These are phyloP conservation scores for Lacanobia oleracea DNA, from an alignment of 2,888 invertebrate genomes.

Conservation along the genomic window DNA sequence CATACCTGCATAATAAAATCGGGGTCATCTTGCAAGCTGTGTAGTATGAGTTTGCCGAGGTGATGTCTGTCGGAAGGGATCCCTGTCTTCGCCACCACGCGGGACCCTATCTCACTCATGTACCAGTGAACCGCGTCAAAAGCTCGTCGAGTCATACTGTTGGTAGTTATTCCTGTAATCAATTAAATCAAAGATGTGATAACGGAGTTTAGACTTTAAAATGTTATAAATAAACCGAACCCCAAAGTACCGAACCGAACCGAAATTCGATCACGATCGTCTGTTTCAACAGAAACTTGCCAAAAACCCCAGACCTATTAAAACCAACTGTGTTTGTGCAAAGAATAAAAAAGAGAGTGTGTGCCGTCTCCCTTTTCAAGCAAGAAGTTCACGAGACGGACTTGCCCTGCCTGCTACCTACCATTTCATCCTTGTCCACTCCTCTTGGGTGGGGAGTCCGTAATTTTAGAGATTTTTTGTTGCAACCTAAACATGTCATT, in stretches of 20 bases:
- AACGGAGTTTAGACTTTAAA: not conserved
- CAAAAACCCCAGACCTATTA: not conserved
- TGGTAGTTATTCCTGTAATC: constrained; percentile 23
- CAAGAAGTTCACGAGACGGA: too few relatives aligned
- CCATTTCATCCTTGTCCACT: too few relatives aligned
- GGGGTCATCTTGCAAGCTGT: constrained; percentile 76
- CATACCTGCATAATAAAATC: constrained; percentile 79
- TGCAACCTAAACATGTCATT: too few relatives aligned
- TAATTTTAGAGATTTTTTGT: too few relatives aligned
- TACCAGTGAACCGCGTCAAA: constrained; percentile 73
- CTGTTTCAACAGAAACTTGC: not conserved
- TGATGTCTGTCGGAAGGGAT: constrained; percentile 76
- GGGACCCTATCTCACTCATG: constrained; percentile 72
- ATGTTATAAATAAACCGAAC: constrained; percentile 3
- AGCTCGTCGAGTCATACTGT: constrained; percentile 25
- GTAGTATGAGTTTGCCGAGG: constrained; percentile 79
- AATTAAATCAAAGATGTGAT: not conserved
- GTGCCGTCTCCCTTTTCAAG: too few relatives aligned
- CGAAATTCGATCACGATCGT: not conserved
- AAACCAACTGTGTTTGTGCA: too few relatives aligned
- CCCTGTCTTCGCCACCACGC: constrained; percentile 75
- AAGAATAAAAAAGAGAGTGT: too few relatives aligned
- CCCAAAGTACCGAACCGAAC: too few relatives aligned
- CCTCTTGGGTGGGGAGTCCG: too few relatives aligned
- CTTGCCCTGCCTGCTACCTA: too few relatives aligned